Evolutionary conservation across 2,888 invertebrate genomes (phyloP), one percentile per base, ranked within the genome.

Genomic region (Ophion costatus): DNA sequence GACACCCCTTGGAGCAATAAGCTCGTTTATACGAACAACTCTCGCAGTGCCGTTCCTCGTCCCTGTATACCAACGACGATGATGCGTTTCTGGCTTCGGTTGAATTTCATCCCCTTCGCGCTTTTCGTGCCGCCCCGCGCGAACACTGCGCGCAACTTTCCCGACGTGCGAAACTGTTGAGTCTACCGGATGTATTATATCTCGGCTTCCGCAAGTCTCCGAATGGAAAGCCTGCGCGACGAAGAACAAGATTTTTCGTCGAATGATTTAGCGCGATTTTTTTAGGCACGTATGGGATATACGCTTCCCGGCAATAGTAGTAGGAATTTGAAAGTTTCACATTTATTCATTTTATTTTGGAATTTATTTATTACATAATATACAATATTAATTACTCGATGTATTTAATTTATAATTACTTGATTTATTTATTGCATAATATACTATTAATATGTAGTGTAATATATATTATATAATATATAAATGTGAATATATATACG

Each of bases 51-150:
- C 17, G 64, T 29, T 64, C 22, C 29, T 22, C 22, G 9, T 22
- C 4, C 24, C 14, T 64, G 33, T 33, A n/a, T 6, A 33, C 51
- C 51, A 64, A 33, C 64, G 63, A 10, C 33, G 64, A 33, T 64
- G 17, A 33, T 33, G 17, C 33, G 17, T 33, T 29, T 64, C 33
- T 22, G 64, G 33, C n/a, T 17, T 64, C 64, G 64, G 17, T 64
- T 64, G 33, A 64, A 64, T 64, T 64, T 64, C 64, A 64, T 33
- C 64, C 64, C n/a, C 17, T 64, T 51, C 63, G 63, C 10, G 63
- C n/a, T 64, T 59, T 59, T 59, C 22, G 14, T 22, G 9, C 17
- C 64, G 11, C 17, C 0, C 33, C 22, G 14, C 64, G 33, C 64
- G 33, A 14, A 29, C 14, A 33, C 17, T 33, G 17, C n/a, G 64